Evolutionary conservation across 2,888 invertebrate species (phyloP).

Genomic region (Caenorhabditis wallacei): DNA sequence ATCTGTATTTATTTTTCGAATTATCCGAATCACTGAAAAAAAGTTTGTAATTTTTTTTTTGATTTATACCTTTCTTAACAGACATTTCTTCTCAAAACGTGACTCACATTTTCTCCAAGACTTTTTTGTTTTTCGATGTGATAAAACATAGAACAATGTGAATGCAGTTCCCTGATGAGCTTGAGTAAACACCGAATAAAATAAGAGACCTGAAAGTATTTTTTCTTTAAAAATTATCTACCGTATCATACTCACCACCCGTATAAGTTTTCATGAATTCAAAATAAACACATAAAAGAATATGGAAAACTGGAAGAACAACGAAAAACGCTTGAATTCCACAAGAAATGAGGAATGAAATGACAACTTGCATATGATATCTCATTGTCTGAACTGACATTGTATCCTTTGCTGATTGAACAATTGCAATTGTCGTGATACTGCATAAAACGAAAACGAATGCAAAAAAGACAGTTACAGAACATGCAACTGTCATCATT

Average conservation of each 20-base stretch:
- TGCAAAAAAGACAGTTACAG: conserved; percentile 34
- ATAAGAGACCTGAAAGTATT: conserved; percentile 17
- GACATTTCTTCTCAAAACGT: background rate
- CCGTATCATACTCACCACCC: conserved; percentile 16
- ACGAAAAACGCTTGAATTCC: conserved; percentile 52
- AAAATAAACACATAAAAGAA: conserved; percentile 41
- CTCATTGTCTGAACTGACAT: conserved; percentile 46
- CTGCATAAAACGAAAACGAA: conserved; percentile 47
- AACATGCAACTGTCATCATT: conserved; percentile 32
- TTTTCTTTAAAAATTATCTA: background rate
- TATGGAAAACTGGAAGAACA: conserved; percentile 44
- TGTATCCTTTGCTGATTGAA: conserved; percentile 43
- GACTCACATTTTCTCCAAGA: conserved; percentile 32
- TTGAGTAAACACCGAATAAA: conserved; percentile 42
- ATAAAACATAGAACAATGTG: conserved; percentile 41
- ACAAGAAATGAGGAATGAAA: conserved; percentile 41
- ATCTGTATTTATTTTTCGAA: conserved; percentile 12
- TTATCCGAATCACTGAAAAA: conserved; percentile 20
- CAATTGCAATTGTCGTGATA: conserved; percentile 37
- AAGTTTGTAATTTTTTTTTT: background rate
- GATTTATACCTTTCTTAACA: background rate
- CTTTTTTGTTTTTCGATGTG: conserved; percentile 43
- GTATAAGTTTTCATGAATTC: conserved; percentile 42
- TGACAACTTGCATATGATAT: conserved; percentile 52
- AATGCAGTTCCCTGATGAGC: conserved; percentile 53